These are phyloP conservation scores for Ciconia maguari DNA, from an alignment of 2,113 vertebrate species.

Conservation along the genomic window DNA sequence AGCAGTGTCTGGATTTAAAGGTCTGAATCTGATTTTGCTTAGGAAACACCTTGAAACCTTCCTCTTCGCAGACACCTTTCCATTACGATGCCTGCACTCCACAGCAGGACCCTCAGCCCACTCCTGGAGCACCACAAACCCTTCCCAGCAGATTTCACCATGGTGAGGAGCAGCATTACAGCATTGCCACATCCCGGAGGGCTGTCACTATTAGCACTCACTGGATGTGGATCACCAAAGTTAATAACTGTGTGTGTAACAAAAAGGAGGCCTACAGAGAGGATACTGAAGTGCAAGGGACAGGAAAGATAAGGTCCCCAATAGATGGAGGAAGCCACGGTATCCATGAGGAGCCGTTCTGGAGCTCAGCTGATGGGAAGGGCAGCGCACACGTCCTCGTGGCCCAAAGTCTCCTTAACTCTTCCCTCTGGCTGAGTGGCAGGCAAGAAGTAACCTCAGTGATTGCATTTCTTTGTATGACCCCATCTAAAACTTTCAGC, in stretches of 20 bases:
- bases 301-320: neutral
- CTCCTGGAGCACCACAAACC: neutral
- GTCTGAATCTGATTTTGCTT: neutral
- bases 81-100: neutral
- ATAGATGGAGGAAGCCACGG: neutral
- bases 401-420: slow-evolving; percentile 11
- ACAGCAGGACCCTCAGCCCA: rapidly evolving
- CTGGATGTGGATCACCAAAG: neutral
- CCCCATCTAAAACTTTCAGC: slow-evolving; percentile 63
- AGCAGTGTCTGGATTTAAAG: neutral
- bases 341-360: neutral
- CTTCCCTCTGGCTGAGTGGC: neutral
- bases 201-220: neutral
- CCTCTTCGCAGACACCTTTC: neutral
- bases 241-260: neutral
- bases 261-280: neutral
- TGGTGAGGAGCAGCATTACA: neutral
- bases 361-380: neutral
- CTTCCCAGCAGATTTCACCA: neutral
- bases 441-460: slow-evolving; percentile 42
- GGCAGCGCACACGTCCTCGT: rapidly evolving
- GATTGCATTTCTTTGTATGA: slow-evolving; percentile 53
- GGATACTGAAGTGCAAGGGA: neutral
- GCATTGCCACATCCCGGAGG: neutral
- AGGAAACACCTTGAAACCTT: neutral